Percentiles rank a stretch among this genome's conserved stretches.
Evolutionary conservation across 2,888 invertebrate genomes (phyloP).

Genomic region (Ischnus inquisitorius): DNA sequence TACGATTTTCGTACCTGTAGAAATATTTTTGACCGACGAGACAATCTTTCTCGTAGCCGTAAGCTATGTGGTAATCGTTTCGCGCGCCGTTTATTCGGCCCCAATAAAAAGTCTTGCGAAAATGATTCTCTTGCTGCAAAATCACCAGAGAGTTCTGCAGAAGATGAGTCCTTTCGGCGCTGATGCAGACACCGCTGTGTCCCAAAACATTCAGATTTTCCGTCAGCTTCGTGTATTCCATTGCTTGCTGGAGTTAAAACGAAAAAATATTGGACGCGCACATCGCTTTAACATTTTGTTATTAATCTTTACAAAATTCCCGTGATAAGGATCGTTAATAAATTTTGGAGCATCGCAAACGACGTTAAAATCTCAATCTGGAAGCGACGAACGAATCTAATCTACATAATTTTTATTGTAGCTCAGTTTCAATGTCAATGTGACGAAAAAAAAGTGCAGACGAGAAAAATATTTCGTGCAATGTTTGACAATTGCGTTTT

Average conservation of each 20-base stretch:
- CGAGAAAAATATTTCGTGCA: no score
- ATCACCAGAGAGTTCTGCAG: slow-evolving; percentile 92
- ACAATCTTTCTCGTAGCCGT: slow-evolving; percentile 92
- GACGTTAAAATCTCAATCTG: no score
- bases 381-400: no score
- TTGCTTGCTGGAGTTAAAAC: slow-evolving; percentile 74
- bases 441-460: no score
- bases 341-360: no score
- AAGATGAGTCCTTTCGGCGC: slow-evolving; percentile 90
- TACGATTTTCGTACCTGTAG: slow-evolving; percentile 87
- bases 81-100: slow-evolving; percentile 92
- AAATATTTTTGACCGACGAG: slow-evolving; percentile 91
- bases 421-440: no score
- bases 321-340: no score
- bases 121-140: slow-evolving; percentile 94
- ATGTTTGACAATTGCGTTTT: no score
- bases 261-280: no score
- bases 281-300: no score
- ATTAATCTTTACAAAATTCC: no score
- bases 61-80: slow-evolving; percentile 94
- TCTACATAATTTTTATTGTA: no score
- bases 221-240: slow-evolving; percentile 87
- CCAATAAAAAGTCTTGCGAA: slow-evolving; percentile 93
- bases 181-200: slow-evolving; percentile 90
- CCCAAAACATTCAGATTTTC: slow-evolving; percentile 87